These are phyloP conservation scores for Platichthys flesus DNA, from an alignment of 2,113 vertebrate genomes.

Conservation along the genomic window DNA sequence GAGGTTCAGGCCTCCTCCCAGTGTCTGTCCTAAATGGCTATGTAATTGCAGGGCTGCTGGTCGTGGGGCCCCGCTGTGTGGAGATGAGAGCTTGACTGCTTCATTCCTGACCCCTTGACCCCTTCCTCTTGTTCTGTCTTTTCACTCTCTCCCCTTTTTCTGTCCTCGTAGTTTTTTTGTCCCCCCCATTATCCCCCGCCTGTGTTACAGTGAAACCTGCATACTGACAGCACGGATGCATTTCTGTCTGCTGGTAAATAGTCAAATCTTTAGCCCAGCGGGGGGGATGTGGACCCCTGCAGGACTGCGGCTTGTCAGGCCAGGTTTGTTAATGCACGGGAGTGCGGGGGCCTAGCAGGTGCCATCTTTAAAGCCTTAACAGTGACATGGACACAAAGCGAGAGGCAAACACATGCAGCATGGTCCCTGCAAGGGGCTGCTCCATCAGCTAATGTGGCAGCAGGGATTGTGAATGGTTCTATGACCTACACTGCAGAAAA, in stretches of 20 bases:
- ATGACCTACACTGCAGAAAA: neutral
- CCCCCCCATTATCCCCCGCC: constrained; percentile 5
- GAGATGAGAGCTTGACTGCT: constrained; percentile 70
- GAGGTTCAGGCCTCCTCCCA: constrained; percentile 39
- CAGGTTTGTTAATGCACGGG: constrained; percentile 69
- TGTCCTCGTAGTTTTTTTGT: constrained; percentile 8
- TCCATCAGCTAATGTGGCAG: constrained; percentile 1
- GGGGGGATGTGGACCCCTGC: constrained; percentile 51
- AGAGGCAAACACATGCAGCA: constrained; percentile 19
- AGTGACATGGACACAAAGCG: constrained; percentile 74
- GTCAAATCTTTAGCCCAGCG: constrained; percentile 61
- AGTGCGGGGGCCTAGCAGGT: constrained; percentile 67
- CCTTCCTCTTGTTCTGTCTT: constrained; percentile 50
- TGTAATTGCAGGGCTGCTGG: constrained; percentile 76
- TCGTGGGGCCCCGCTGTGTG: constrained; percentile 60
- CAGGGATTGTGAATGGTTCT: neutral
- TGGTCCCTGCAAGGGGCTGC: neutral
- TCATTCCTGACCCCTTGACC: constrained; percentile 70
- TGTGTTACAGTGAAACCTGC: constrained; percentile 27
- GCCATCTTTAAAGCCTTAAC: constrained; percentile 71
- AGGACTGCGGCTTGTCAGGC: constrained; percentile 32
- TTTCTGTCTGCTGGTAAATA: constrained; percentile 54
- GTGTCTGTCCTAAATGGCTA: constrained; percentile 67
- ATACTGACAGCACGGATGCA: constrained; percentile 12
- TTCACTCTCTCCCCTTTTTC: constrained; percentile 33